Conservation (phyloP, 1,140 invertebrate genomes). For the Odontomachus brunneus region DNA sequence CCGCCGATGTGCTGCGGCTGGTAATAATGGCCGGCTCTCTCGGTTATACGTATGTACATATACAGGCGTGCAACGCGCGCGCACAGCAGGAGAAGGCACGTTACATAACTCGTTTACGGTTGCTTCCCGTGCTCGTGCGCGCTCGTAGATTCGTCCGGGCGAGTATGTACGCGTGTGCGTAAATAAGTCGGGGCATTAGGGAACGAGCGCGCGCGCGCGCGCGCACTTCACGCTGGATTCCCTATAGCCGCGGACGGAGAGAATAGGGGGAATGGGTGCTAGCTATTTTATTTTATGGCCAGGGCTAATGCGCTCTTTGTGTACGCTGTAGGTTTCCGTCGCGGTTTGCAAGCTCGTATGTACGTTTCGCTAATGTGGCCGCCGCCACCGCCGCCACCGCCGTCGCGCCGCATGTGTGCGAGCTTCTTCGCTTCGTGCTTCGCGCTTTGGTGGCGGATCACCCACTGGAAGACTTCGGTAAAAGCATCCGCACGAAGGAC, state of each 20-base stretch:
- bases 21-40: constrained; percentile 62
- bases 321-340: constrained; percentile 84
- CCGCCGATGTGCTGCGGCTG: constrained; percentile 26
- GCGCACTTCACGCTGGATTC: constrained; percentile 54
- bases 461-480: constrained; percentile 4
- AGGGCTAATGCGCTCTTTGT: constrained; percentile 85
- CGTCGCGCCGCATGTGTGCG: not conserved
- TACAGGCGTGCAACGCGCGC: constrained; percentile 38
- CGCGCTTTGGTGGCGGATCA: constrained; percentile 2
- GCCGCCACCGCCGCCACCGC: constrained; percentile 2
- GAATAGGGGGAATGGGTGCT: constrained; percentile 66
- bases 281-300: constrained; percentile 85
- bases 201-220: constrained; percentile 40
- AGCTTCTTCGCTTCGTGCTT: not conserved
- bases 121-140: constrained; percentile 24
- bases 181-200: constrained; percentile 58
- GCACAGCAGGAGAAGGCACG: constrained; percentile 38
- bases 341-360: constrained; percentile 75
- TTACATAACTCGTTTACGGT: constrained; percentile 60
- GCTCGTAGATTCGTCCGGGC: constrained; percentile 15
- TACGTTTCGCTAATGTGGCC: constrained; percentile 75
- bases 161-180: constrained; percentile 27
- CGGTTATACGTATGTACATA: constrained; percentile 38
- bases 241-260: constrained; percentile 49
- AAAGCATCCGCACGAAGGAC: too few relatives aligned